phyloP scores from a whole-genome alignment of 2,888 invertebrate genomes.

The Ditula angustiorana region DNA sequence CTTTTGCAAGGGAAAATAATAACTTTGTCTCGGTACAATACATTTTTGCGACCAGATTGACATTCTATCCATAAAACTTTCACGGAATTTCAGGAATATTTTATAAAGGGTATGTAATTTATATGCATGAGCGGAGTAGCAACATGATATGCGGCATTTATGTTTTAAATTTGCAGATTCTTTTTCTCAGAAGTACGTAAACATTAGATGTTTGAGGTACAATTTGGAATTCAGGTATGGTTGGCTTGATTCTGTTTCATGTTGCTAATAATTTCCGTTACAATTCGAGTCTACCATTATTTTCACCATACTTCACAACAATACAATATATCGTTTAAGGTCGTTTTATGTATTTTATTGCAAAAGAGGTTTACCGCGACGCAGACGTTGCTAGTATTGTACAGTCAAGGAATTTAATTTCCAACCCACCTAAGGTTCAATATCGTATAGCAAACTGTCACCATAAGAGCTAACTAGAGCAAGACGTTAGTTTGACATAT shows the following conservation, averaged over 20 bases:
- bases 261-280: neutral
- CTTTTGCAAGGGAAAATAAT: constrained; percentile 23
- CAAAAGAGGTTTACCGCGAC: too few species aligned
- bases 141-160: constrained; percentile 5
- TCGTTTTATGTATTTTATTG: too few species aligned
- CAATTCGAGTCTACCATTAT: neutral
- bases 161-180: constrained; percentile 2
- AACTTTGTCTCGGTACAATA: constrained; percentile 26
- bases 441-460: too few species aligned
- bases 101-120: constrained; percentile 19
- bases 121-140: constrained; percentile 5
- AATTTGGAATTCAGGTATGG: neutral
- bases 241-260: neutral
- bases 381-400: too few species aligned
- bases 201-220: neutral
- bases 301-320: too few species aligned
- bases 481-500: too few species aligned
- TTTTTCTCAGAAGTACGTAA: neutral
- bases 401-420: too few species aligned
- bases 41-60: constrained; percentile 36
- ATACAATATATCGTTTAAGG: too few species aligned
- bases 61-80: constrained; percentile 33
- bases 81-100: constrained; percentile 26
- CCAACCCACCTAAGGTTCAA: too few species aligned
- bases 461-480: too few species aligned